Evolutionary conservation across 2,113 vertebrate genomes (phyloP), one percentile per base, ranked within the genome.

Genomic region (Pygathrix nemaeus): DNA sequence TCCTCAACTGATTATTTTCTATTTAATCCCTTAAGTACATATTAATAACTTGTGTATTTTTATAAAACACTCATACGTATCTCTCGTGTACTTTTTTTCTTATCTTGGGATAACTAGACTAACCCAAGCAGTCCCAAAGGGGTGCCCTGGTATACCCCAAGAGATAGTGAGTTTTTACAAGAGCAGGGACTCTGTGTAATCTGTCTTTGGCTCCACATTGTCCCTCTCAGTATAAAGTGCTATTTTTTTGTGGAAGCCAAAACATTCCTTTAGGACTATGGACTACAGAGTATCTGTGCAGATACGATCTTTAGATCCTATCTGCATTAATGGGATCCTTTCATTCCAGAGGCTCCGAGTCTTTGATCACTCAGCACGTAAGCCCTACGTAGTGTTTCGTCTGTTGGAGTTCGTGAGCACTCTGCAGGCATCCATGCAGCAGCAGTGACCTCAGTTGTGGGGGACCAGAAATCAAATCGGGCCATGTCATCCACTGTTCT

Each of bases 1-100:
- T 85, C 35, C 9, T 90, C 59, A 82, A 20, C 38, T 85, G 55
- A 59, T 85, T 96, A 20, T 66, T 97, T 94, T 78, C 30, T 85
- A n/a, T 61, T 93, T 79, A 83, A 64, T 61, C 6, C 43, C 91
- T 45, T 86, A 89, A 86, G 11, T 89, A 66, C 11, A 21, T 80
- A 50, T 70, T 70, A 87, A 93, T 57, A 70, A 96, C 32, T 68
- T 86, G 48, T 57, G 40, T 48, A 43, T 13, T 59, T 45, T 72
- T 50, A 76, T 32, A 18, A 81, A 45, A 57, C 30, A 45, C 70
- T 27, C 73, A 55, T 18, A 70, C 7, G 76, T 90, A 5, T 43
- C 35, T 87, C 12, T n/a, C 4, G 35, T 20, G 8, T n/a, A 57
- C 4, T 7, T 57, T 83, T 93, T 93, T 64, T 70, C 38, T 57